Evolutionary conservation across 1,140 invertebrate species (phyloP), one percentile per base, ranked within the genome.

Genomic region (Rhizoglyphus robini): DNA sequence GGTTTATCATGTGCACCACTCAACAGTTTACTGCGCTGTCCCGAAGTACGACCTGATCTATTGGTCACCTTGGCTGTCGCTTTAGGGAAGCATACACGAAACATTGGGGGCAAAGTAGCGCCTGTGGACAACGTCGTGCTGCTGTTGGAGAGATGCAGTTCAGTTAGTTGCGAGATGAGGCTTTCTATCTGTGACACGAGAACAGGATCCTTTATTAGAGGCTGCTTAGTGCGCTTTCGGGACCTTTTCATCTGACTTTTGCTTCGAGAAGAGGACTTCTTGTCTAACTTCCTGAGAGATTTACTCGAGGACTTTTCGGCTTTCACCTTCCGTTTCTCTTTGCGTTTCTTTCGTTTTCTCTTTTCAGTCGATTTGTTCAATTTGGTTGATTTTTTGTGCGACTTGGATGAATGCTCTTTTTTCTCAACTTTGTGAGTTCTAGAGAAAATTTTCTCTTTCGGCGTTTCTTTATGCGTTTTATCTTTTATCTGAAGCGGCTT

Each of bases 191-290:
- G 54, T 5, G 41, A 15, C 11, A 63, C 3, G 18, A 34, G 11
- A 48, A 15, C 38, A 4, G 32, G 58, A 62, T 76, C 61, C 78
- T 76, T 46, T 82, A 74, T 31, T 81, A 73, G 68, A 81, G 81
- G 11, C 81, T 73, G 67, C 83, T 84, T 41, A 11, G 36, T 41
- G 18, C 36, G 36, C 8, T 41, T 11, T 41, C 36, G 8, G 36
- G 49, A 27, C 5, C 8, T 8, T 20, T 20, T 51, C 25, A 5
- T 20, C 5, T 51, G 49, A 27, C n/a, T 46, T 13, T 46, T 46
- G 38, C n/a, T 46, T 11, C 36, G 36, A 18, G 36, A 41, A 41
- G 8, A 41, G 36, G 36, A 18, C 18, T 41, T 41, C 36, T 41
- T 41, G 8, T 41, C 36, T 41, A 41, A 41, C 36, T 41, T 41